Evolutionary conservation across 2,797 vertebrate genomes (phyloP).

Genomic region (Siniperca scherzeri): DNA sequence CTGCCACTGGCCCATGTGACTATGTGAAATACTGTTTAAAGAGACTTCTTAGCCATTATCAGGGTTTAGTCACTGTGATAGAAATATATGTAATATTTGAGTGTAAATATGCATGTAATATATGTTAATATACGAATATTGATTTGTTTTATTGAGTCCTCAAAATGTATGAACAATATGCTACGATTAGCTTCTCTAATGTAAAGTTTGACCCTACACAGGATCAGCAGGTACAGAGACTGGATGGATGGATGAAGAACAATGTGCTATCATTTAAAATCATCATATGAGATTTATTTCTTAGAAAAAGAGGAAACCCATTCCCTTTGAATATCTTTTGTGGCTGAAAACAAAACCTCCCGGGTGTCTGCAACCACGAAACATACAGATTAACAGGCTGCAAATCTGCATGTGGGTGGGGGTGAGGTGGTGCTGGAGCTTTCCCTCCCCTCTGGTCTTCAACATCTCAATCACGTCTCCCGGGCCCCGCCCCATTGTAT

Average conservation of each 20-base stretch:
- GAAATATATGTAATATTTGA: background rate
- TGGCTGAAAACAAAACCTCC: conserved; percentile 42
- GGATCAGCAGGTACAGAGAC: background rate
- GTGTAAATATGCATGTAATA: background rate
- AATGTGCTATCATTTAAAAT: conserved; percentile 10
- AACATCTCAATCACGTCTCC: conserved; percentile 95
- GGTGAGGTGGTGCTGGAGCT: conserved; percentile 4
- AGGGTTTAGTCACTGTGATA: background rate
- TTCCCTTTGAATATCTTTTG: conserved; percentile 25
- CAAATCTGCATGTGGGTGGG: conserved; percentile 88
- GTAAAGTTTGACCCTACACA: background rate
- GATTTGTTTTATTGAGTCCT: background rate
- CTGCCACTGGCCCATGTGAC: background rate
- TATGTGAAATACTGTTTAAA: background rate
- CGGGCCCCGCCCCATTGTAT: conserved; percentile 91
- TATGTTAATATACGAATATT: background rate
- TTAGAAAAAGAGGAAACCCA: background rate
- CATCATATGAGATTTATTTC: conserved; percentile 13
- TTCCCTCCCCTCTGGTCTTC: conserved; percentile 85
- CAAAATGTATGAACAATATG: background rate
- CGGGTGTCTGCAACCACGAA: conserved; percentile 52
- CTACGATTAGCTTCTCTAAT: background rate
- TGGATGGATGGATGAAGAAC: background rate
- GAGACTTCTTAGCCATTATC: background rate
- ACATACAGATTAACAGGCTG: conserved; percentile 73